These are phyloP conservation scores for Cathartes aura DNA, from an alignment of 2,113 vertebrate genomes.

Conservation along the genomic window DNA sequence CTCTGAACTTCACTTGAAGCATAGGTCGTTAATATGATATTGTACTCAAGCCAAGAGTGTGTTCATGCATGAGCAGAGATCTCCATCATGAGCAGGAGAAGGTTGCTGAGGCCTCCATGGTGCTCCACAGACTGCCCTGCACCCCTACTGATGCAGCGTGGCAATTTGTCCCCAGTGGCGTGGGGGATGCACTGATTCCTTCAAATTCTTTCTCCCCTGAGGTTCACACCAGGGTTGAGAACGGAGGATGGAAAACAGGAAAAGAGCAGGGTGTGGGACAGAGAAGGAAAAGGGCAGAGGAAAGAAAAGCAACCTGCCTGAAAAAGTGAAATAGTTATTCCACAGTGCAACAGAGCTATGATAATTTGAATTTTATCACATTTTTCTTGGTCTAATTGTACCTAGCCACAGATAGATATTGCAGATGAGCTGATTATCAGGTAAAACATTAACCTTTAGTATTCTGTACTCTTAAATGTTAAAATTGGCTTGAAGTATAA, in stretches of 20 bases:
- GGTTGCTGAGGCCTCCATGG: not conserved
- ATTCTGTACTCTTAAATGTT: not conserved
- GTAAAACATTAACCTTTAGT: not conserved
- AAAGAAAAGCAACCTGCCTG: not conserved
- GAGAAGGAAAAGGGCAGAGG: not conserved
- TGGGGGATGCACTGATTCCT: not conserved
- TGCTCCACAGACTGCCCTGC: not conserved
- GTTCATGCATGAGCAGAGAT: not conserved
- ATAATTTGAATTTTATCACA: not conserved
- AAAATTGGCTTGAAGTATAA: not conserved
- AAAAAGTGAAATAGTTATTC: not conserved
- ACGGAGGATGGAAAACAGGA: not conserved
- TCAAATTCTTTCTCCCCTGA: not conserved
- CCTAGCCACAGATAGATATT: not conserved
- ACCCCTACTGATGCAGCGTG: rapidly evolving
- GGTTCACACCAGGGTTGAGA: not conserved
- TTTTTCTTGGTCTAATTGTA: not conserved
- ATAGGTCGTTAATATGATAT: not conserved
- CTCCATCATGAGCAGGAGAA: not conserved
- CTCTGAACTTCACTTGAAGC: not conserved
- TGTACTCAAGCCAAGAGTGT: not conserved
- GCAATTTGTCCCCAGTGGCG: rapidly evolving
- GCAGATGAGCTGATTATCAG: not conserved
- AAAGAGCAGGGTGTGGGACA: not conserved
- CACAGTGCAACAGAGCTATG: not conserved